These are phyloP conservation scores for Acromyrmex heyeri DNA, from an alignment of 1,140 invertebrate genomes.

Conservation along the genomic window DNA sequence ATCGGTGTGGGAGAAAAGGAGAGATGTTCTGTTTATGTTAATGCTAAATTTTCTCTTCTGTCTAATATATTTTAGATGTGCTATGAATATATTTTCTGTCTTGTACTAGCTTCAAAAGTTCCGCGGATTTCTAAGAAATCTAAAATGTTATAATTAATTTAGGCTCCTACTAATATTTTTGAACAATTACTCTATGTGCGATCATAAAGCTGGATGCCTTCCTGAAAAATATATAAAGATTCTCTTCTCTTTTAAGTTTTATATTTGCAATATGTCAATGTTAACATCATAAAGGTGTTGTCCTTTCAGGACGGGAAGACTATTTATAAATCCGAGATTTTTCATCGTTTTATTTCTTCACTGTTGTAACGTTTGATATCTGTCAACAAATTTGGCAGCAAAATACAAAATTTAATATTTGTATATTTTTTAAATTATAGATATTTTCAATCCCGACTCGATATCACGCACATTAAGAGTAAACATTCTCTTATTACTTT, in stretches of 20 bases:
- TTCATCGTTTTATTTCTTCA: background rate
- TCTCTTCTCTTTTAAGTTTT: background rate
- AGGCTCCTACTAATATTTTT: background rate
- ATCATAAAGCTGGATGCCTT: background rate
- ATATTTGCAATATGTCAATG: background rate
- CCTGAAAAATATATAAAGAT: background rate
- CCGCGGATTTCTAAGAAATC: background rate
- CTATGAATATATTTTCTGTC: background rate
- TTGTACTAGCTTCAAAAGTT: background rate
- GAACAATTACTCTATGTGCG: background rate
- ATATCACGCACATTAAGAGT: background rate
- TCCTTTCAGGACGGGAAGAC: background rate
- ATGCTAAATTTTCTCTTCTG: conserved; percentile 1
- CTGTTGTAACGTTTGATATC: background rate
- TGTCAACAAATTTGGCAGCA: background rate
- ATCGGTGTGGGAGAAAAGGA: background rate
- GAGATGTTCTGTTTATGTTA: background rate
- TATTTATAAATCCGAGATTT: background rate
- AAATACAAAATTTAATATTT: conserved; percentile 15
- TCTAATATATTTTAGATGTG: background rate
- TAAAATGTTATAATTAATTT: background rate
- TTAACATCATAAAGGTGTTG: background rate
- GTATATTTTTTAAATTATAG: background rate
- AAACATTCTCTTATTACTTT: background rate
- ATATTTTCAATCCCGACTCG: background rate